A percentile compares a stretch with the other conserved stretches of the same genome.
Conservation (phyloP, 2,888 invertebrate genomes). For the Dicyrtoma fusca region DNA sequence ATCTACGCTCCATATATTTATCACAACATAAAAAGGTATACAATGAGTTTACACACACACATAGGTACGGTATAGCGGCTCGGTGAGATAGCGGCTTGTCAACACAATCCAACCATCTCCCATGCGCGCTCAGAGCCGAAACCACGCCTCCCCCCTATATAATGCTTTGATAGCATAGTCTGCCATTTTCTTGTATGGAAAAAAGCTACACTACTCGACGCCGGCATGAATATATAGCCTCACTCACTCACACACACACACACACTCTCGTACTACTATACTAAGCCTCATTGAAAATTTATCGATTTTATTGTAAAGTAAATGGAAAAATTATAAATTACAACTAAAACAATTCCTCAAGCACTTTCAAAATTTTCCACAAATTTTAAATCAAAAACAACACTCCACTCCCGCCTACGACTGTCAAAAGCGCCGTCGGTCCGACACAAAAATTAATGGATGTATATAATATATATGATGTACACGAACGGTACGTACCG, state of each 20-base stretch:
- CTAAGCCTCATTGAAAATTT: slow-evolving; percentile 10
- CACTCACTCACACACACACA: too few species aligned
- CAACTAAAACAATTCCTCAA: too few species aligned
- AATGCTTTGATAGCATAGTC: slow-evolving; percentile 27
- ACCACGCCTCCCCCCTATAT: slow-evolving; percentile 25
- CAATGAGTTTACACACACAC: too few species aligned
- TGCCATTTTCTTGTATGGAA: slow-evolving; percentile 22
- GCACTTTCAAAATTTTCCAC: too few species aligned
- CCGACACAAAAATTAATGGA: neutral
- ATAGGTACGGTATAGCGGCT: neutral
- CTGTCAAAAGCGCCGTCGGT: neutral
- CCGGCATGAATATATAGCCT: slow-evolving; percentile 12
- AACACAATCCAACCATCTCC: slow-evolving; percentile 21
- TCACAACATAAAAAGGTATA: too few species aligned
- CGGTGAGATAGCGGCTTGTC: slow-evolving; percentile 13
- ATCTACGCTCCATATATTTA: too few species aligned
- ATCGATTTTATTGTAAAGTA: slow-evolving; percentile 15
- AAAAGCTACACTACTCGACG: slow-evolving; percentile 22
- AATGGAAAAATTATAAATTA: too few species aligned
- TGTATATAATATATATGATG: too few species aligned
- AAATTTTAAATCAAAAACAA: neutral
- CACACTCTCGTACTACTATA: too few species aligned
- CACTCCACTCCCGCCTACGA: slow-evolving; percentile 1
- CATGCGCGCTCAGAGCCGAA: slow-evolving; percentile 24
- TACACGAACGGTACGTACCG: too few species aligned